These are phyloP conservation scores for Drosophila funebris DNA, from an alignment of 1,140 invertebrate species.

Conservation along the genomic window DNA sequence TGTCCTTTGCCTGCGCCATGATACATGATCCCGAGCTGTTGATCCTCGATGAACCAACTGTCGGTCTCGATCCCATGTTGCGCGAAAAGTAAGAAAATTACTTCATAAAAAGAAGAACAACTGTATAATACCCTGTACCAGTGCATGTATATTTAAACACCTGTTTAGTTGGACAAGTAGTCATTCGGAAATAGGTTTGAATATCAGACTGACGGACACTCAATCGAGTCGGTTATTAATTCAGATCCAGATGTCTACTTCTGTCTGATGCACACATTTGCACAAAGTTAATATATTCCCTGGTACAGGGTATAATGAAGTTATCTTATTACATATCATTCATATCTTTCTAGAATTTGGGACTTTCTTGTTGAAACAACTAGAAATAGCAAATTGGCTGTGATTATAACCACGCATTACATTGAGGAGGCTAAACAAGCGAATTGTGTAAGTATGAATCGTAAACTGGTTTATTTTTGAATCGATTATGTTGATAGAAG, in stretches of 20 bases:
- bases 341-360: constrained; percentile 90
- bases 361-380: constrained; percentile 91
- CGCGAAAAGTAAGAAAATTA: constrained; percentile 90
- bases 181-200: too few species aligned
- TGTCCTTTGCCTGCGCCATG: constrained; percentile 94
- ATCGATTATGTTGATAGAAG: too few species aligned
- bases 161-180: too few species aligned
- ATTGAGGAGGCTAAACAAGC: constrained; percentile 96
- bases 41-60: constrained; percentile 96
- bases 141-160: too few species aligned
- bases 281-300: too few species aligned
- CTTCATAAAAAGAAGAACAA: too few species aligned
- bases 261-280: too few species aligned
- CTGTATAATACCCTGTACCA: too few species aligned
- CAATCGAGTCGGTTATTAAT: too few species aligned
- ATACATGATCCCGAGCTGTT: constrained; percentile 94
- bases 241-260: too few species aligned
- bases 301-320: too few species aligned
- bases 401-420: constrained; percentile 97
- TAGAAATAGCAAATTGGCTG: constrained; percentile 87
- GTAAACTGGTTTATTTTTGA: not conserved
- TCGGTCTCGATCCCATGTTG: constrained; percentile 95
- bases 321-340: not conserved
- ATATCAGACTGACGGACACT: too few species aligned
- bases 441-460: constrained; percentile 87